Base-by-base conservation (phyloP, 2,797 vertebrate species). In the Helarctos malayanus region DNA sequence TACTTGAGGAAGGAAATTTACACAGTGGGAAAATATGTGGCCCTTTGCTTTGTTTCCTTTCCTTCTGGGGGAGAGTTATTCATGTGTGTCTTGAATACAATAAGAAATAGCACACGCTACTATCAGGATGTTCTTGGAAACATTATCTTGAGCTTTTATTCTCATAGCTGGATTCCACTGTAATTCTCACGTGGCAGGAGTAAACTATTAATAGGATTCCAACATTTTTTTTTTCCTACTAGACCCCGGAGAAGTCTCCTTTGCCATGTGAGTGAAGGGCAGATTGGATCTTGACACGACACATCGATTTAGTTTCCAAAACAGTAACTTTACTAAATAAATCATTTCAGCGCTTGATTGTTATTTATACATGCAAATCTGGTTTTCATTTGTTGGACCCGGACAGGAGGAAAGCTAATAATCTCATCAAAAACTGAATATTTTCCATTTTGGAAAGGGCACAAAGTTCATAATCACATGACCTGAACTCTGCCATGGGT, bases 11-110 rank as follows among this genome's bases (percentile, higher is more conserved):
- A 98, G 96, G 98, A 98, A 98, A 98, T 98, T 98, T 95, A 97
- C 98, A 97, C 97, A 96, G 91, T 97, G 95, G 96, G 95, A 98
- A 97, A 97, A 98, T 98, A 97, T 98, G 95, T 97, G 98, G 97
- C 97, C 94, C 92, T 98, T 98, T 97, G 97, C 95, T 96, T 98
- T 96, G 95, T 94, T 98, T 95, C 98, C 98, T 98, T 98, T 98
- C 69, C 82, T 97, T 98, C 88, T 71, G 49, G 56, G 82, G 80
- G 38, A 88, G 86, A 91, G 97, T 98, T 98, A 97, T 73, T 98
- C 56, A n/a, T 97, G 94, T 98, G 97, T 98, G 75, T 98, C 97
- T 98, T 97, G 96, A 98, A 98, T 85, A 97, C 98, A 97, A 96
- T 95, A 98, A 98, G 98, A 98, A 98, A 95, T 96, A 98, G 85